These are phyloP conservation scores for Epizoanthus ramosus DNA, from an alignment of 92 coral and sea anemone genomes.

Conservation along the genomic window DNA sequence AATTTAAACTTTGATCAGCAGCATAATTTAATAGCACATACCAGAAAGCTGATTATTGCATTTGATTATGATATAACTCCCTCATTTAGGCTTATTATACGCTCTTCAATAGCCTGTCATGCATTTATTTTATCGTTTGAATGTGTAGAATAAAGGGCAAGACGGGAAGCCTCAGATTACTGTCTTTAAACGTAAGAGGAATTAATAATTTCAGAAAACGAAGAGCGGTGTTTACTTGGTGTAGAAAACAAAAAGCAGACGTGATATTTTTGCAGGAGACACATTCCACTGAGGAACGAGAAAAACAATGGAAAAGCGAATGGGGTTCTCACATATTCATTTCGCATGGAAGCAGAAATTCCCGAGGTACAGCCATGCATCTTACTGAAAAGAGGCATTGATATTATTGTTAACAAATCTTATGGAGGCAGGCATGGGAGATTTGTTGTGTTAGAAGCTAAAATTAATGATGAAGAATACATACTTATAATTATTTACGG, in stretches of 20 bases:
- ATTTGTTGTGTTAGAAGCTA: background rate
- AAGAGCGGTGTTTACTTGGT: conserved; percentile 38
- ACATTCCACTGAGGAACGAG: conserved; percentile 22
- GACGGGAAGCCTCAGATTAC: background rate
- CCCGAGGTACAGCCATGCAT: conserved; percentile 29
- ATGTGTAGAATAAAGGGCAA: background rate
- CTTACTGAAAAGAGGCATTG: background rate
- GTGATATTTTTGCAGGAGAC: conserved; percentile 44
- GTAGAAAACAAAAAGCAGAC: conserved; percentile 44
- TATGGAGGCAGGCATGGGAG: background rate
- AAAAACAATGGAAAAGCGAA: conserved; percentile 35
- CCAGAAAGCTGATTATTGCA: background rate
- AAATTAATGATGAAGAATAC: conserved; percentile 9
- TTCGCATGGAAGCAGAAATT: conserved; percentile 38
- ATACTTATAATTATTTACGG: background rate
- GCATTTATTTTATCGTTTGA: background rate
- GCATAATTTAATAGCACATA: too few species aligned
- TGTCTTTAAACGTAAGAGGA: conserved; percentile 31
- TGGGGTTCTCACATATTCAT: conserved; percentile 33
- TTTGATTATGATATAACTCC: background rate
- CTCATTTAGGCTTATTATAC: background rate
- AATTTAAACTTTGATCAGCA: too few species aligned
- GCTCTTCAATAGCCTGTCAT: background rate
- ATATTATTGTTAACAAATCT: background rate
- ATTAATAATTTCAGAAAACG: conserved; percentile 39